A percentile compares a stretch with the other conserved stretches of the same genome.
phyloP scores from a whole-genome alignment of 2,113 vertebrate species.

The Marmota monax region DNA sequence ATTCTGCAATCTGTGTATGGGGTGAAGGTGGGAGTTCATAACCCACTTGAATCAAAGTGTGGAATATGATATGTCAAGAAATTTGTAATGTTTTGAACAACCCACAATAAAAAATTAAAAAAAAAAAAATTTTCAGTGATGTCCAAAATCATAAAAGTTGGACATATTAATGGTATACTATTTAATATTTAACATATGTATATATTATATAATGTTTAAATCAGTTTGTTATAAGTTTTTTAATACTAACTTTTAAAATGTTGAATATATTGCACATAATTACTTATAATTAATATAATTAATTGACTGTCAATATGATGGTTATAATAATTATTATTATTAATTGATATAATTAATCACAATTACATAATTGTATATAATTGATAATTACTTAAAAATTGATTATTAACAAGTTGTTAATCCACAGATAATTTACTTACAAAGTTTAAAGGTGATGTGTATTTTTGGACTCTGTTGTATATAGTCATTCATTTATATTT shows the following conservation, averaged over 20 bases:
- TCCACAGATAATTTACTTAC: neutral
- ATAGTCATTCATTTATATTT: neutral
- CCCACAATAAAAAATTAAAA: no score
- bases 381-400: neutral
- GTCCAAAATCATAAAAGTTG: neutral
- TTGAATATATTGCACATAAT: neutral
- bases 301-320: no score
- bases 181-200: neutral
- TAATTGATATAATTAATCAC: neutral
- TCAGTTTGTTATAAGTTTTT: neutral
- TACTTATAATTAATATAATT: no score
- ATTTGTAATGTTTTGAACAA: no score
- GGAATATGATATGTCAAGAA: no score
- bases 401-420: neutral
- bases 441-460: neutral
- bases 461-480: neutral
- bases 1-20: no score
- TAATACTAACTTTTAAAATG: conserved; percentile 18
- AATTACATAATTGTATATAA: neutral
- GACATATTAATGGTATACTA: neutral
- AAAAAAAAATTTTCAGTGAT: no score
- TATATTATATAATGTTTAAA: neutral
- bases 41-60: no score
- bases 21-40: no score
- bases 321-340: no score